Evolutionary conservation across 1,140 invertebrate species (phyloP), one percentile per base, ranked within the genome.

Genomic region (Oncopeltus fasciatus): DNA sequence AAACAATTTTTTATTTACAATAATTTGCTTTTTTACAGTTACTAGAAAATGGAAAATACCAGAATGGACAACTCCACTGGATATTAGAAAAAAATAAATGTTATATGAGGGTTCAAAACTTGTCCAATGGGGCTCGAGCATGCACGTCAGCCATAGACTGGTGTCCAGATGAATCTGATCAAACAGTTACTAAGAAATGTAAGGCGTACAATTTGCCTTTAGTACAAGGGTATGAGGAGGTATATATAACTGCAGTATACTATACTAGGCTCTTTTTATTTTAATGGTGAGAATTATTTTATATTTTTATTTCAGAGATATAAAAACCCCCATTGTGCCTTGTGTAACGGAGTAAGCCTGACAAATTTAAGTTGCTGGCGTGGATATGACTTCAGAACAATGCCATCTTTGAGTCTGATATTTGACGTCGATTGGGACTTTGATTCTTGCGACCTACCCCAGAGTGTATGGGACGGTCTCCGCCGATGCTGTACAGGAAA

Each of bases 291-390:
- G n/a, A n/a, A n/a, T n/a, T n/a, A n/a, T n/a, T 3, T 27, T 24
- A 4, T 53, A 53, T 44, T 12, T 24, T 26, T 33, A 31, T 60
- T 58, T 3, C 44, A 64, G 65, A 56, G 67, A 12, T 76, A 68
- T 63, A 75, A 72, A 60, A 76, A 76, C 63, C 69, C 68, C 16
- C 70, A 76, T 61, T 76, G 74, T 66, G 73, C 70, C 33, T 51
- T 65, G 12, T 76, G 74, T 60, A 69, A 73, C 46, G 62, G 64
- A 11, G 57, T 59, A 31, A 12, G 57, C 26, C 9, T 12, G 11
- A 33, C 24, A 11, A 28, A 53, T 16, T 20, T 49, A 26, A 47
- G 43, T 8, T 63, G 62, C 33, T 47, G 27, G 29, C 24, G 18
- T 3, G 21, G 18, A 16, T 28, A 31, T 43, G 3, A 49, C 2